Conservation (phyloP, 2,888 invertebrate genomes). For the Cactoblastis cactorum region DNA sequence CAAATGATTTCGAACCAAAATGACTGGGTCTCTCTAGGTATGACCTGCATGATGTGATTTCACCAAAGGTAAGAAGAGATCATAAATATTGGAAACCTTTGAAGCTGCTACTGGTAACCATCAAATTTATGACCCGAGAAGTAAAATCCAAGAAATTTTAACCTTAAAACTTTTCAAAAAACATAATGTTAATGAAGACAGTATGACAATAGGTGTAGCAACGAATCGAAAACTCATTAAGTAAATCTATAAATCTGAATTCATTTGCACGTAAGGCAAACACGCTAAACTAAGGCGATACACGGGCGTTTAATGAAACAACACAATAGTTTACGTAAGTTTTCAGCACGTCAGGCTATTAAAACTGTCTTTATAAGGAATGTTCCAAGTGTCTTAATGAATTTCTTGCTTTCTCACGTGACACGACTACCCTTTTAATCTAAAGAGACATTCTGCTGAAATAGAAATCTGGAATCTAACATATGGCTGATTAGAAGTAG, state of each 20-base stretch:
- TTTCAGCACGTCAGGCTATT: conserved; percentile 20
- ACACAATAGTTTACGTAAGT: conserved; percentile 45
- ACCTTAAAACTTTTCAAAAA: not conserved
- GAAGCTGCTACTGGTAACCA: not conserved
- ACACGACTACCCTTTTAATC: conserved; percentile 1
- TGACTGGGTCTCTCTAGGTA: no score
- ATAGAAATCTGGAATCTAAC: conserved; percentile 10
- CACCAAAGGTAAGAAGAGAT: not conserved
- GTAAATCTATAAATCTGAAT: not conserved
- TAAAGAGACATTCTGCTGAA: conserved; percentile 10
- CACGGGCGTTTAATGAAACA: not conserved
- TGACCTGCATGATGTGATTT: not conserved
- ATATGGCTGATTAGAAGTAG: no score
- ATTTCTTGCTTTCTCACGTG: conserved; percentile 13
- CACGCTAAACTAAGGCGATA: not conserved
- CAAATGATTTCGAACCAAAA: not conserved
- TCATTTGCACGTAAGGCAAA: conserved; percentile 5
- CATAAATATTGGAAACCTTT: not conserved
- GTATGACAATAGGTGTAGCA: not conserved
- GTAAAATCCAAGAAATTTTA: not conserved
- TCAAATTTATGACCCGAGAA: not conserved
- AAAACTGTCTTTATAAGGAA: conserved; percentile 21
- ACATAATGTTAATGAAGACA: not conserved
- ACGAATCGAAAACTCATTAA: not conserved
- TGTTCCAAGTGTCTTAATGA: conserved; percentile 8